Conservation (phyloP, 2,797 vertebrate species). For the Silurus lanzhouensis region DNA sequence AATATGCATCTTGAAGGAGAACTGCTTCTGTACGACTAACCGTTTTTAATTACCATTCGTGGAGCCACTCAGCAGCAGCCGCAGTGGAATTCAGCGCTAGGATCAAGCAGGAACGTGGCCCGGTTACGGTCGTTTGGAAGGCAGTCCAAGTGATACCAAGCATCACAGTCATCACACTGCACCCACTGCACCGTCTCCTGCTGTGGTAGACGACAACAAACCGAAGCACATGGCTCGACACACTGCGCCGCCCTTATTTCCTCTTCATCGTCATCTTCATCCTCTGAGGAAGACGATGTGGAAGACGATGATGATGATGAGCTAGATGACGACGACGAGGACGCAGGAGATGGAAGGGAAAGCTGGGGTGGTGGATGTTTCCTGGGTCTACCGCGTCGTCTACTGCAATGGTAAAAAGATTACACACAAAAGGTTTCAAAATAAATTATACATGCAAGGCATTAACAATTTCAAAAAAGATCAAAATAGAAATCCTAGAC, state of each 20-base stretch:
- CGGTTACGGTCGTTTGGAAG: constrained; percentile 71
- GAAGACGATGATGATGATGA: constrained; percentile 69
- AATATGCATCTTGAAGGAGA: not conserved
- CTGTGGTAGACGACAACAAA: constrained; percentile 76
- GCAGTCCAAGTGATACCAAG: constrained; percentile 85
- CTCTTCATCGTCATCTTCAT: constrained; percentile 51
- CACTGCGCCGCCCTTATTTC: constrained; percentile 37
- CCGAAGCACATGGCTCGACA: constrained; percentile 78
- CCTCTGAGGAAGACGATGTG: constrained; percentile 56
- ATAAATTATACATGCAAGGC: too few species aligned
- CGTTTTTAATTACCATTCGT: not conserved
- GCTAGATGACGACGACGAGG: constrained; percentile 69
- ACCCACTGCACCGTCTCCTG: constrained; percentile 89
- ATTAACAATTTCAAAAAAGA: too few species aligned
- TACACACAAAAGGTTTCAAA: not conserved
- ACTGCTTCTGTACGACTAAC: not conserved
- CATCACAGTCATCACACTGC: constrained; percentile 85
- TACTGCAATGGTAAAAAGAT: constrained; percentile 63
- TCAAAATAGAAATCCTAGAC: too few species aligned
- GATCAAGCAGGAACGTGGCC: constrained; percentile 75
- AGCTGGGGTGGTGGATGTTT: constrained; percentile 77
- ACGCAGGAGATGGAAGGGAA: constrained; percentile 71
- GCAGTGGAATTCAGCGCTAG: constrained; percentile 82
- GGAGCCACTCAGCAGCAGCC: constrained; percentile 71
- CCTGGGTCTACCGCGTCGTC: constrained; percentile 76